phyloP scores from a whole-genome alignment of 2,797 vertebrate species.

The Anguilla anguilla region DNA sequence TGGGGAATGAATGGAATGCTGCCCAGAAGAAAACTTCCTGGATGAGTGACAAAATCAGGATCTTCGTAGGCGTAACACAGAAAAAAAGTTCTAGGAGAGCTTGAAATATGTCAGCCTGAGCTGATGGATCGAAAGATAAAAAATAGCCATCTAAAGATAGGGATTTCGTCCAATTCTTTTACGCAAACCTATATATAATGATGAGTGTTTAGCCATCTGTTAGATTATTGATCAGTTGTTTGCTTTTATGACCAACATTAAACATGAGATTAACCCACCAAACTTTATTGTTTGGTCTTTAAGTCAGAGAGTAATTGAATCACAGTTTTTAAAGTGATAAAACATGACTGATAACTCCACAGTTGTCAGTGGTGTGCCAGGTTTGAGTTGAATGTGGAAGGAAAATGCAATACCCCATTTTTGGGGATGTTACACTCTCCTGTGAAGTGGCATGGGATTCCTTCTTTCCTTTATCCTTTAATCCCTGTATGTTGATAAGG shows the following conservation, averaged over 20 bases:
- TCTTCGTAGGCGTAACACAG: not conserved
- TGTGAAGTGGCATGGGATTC: too few relatives aligned
- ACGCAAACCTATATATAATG: not conserved
- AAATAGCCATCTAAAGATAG: not conserved
- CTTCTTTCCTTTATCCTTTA: too few relatives aligned
- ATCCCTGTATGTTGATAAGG: too few relatives aligned
- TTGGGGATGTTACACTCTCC: too few relatives aligned
- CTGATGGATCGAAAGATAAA: not conserved
- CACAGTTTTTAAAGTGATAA: too few relatives aligned
- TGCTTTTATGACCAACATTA: not conserved
- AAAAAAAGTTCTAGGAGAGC: not conserved
- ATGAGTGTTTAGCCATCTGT: not conserved
- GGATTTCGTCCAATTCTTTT: not conserved
- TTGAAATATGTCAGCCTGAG: not conserved
- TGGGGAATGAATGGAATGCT: not conserved
- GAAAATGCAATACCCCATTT: too few relatives aligned
- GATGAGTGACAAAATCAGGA: not conserved
- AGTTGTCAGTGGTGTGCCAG: too few relatives aligned
- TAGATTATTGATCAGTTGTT: not conserved
- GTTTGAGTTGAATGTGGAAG: too few relatives aligned
- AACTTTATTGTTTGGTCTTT: not conserved
- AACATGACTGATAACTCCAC: too few relatives aligned
- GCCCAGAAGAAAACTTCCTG: not conserved
- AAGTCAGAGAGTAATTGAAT: too few relatives aligned
- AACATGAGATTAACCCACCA: not conserved